Evolutionary conservation across 2,888 invertebrate species (phyloP).

Genomic region (Lycophotia porphyrea): DNA sequence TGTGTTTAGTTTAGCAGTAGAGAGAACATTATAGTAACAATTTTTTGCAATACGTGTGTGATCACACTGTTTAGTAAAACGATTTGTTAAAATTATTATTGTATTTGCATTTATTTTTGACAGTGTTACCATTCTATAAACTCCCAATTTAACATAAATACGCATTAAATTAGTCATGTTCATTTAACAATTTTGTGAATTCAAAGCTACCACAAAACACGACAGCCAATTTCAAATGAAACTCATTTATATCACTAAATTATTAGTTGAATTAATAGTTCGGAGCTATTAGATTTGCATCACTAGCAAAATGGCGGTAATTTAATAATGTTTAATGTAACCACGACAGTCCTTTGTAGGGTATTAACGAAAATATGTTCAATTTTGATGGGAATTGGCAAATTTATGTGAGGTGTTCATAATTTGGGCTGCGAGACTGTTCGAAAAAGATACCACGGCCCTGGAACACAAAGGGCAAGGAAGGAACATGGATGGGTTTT

Average conservation of each 20-base stretch:
- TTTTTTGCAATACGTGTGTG: neutral
- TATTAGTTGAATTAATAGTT: conserved; percentile 28
- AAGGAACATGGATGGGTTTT: no score
- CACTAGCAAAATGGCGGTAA: conserved; percentile 27
- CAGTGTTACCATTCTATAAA: neutral
- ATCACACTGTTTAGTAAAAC: neutral
- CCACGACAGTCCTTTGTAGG: conserved; percentile 22
- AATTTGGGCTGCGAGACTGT: no score
- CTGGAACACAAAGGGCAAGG: no score
- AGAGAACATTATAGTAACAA: neutral
- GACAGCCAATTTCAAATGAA: conserved; percentile 2
- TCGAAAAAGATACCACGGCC: no score
- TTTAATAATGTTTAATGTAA: conserved; percentile 37
- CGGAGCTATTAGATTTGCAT: conserved; percentile 30
- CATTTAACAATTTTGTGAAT: neutral
- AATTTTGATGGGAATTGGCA: conserved; percentile 1
- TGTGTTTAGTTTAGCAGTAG: neutral
- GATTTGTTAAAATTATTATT: neutral
- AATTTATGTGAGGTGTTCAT: neutral
- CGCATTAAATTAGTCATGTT: neutral
- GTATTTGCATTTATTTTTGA: neutral
- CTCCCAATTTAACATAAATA: neutral
- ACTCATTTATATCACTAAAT: conserved; percentile 26
- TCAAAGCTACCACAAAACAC: neutral
- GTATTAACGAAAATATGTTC: conserved; percentile 12